Conservation (phyloP, 1,140 invertebrate genomes). For the Proales similis region DNA sequence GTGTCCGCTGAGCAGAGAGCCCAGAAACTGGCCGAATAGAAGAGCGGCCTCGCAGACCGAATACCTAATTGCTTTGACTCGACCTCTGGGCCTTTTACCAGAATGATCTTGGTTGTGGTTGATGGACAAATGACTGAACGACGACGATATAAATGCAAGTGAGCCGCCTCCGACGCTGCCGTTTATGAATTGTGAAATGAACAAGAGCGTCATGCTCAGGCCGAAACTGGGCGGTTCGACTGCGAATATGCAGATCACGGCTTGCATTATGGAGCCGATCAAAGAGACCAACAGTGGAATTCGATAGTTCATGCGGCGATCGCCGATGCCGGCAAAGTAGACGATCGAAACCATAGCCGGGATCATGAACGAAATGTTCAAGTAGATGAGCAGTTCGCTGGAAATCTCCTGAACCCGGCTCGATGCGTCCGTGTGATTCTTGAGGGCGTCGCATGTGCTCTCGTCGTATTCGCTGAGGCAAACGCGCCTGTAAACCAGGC, state of each 20-base stretch:
- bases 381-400: slow-evolving; percentile 4
- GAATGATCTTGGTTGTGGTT: slow-evolving; percentile 9
- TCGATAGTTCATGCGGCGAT: slow-evolving; percentile 15
- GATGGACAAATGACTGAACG: slow-evolving; percentile 19
- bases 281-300: slow-evolving; percentile 1
- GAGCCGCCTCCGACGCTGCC: slow-evolving; percentile 21
- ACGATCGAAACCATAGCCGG: slow-evolving; percentile 32
- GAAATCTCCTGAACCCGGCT: slow-evolving; percentile 14
- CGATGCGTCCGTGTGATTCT: background rate
- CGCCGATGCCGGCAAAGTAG: slow-evolving; percentile 16
- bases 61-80: slow-evolving; percentile 24
- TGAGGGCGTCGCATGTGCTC: slow-evolving; percentile 4
- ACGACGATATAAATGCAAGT: slow-evolving; percentile 31
- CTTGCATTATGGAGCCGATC: slow-evolving; percentile 21
- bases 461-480: slow-evolving; percentile 18
- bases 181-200: slow-evolving; percentile 24
- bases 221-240: background rate
- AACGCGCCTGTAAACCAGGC: slow-evolving; percentile 12
- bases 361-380: slow-evolving; percentile 17
- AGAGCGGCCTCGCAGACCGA: slow-evolving; percentile 10
- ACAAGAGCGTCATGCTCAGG: background rate
- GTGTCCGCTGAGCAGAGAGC: slow-evolving; percentile 19
- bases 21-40: slow-evolving; percentile 28
- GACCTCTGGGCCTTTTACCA: slow-evolving; percentile 6
- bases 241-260: slow-evolving; percentile 27